phyloP scores from a whole-genome alignment of 2,888 invertebrate genomes.

The Camptogramma bilineatum region DNA sequence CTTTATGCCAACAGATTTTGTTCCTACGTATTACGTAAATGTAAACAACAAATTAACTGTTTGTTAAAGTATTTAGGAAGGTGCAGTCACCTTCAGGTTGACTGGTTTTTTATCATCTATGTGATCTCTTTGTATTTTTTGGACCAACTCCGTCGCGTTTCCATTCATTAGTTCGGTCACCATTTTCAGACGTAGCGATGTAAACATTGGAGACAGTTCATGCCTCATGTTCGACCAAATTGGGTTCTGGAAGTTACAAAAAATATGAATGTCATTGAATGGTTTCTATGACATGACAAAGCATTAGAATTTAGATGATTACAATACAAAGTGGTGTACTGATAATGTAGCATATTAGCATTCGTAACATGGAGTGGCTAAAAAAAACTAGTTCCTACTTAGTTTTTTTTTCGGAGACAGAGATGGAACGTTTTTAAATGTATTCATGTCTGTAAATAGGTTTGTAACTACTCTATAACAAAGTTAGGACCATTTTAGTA shows the following conservation, averaged over 20 bases:
- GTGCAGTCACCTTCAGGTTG: constrained; percentile 63
- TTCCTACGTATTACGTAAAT: too few relatives aligned
- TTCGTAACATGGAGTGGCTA: too few relatives aligned
- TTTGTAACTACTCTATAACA: background rate
- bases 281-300: too few relatives aligned
- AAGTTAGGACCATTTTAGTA: background rate
- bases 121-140: constrained; percentile 62
- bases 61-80: background rate
- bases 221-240: constrained; percentile 64
- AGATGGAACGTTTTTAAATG: too few relatives aligned
- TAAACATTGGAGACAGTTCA: constrained; percentile 70
- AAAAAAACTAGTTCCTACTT: too few relatives aligned
- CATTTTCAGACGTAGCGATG: constrained; percentile 58
- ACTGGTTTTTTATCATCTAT: constrained; percentile 57
- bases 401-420: background rate
- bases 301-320: too few relatives aligned
- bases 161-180: constrained; percentile 71
- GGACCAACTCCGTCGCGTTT: constrained; percentile 63
- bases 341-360: too few relatives aligned
- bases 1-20: too few relatives aligned
- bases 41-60: too few relatives aligned
- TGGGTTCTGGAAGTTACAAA: constrained; percentile 57
- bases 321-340: too few relatives aligned
- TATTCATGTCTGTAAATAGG: too few relatives aligned
- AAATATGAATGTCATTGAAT: background rate